Conservation (phyloP, 2,888 invertebrate species). For the Pachymerium ferrugineum region DNA sequence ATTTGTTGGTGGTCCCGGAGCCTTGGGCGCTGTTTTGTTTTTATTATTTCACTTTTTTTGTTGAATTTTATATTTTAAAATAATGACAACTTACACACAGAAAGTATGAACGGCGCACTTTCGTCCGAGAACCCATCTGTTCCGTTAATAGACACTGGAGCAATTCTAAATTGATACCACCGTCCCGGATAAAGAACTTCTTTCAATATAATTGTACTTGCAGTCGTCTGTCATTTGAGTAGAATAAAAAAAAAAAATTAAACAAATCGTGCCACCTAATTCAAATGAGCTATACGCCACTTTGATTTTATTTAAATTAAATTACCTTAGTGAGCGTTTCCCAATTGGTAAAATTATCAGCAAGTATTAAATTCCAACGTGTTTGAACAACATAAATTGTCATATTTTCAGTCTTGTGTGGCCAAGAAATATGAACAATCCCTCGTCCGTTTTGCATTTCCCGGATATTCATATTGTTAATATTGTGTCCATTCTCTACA, state of each 20-base stretch:
- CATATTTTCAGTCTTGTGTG: neutral
- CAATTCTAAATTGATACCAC: slow-evolving; percentile 29
- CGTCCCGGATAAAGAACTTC: slow-evolving; percentile 31
- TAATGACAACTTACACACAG: slow-evolving; percentile 28
- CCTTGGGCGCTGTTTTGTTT: neutral
- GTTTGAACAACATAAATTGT: neutral
- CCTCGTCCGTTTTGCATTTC: neutral
- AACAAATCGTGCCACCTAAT: neutral
- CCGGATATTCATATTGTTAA: neutral
- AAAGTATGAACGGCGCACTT: slow-evolving; percentile 23
- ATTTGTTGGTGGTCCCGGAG: slow-evolving; percentile 29
- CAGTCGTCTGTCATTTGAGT: slow-evolving; percentile 21
- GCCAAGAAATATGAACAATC: neutral
- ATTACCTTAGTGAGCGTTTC: slow-evolving; percentile 23
- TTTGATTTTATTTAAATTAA: neutral
- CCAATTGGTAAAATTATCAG: slow-evolving; percentile 3
- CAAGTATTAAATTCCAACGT: neutral
- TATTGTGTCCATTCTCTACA: neutral
- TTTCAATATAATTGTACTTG: slow-evolving; percentile 29
- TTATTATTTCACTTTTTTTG: neutral
- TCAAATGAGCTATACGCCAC: neutral
- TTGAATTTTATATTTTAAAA: too few species aligned
- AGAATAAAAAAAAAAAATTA: neutral
- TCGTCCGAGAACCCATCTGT: slow-evolving; percentile 11
- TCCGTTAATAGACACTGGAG: slow-evolving; percentile 16